Conservation (phyloP, 2,797 vertebrate species). For the Muscicapa comitata region DNA sequence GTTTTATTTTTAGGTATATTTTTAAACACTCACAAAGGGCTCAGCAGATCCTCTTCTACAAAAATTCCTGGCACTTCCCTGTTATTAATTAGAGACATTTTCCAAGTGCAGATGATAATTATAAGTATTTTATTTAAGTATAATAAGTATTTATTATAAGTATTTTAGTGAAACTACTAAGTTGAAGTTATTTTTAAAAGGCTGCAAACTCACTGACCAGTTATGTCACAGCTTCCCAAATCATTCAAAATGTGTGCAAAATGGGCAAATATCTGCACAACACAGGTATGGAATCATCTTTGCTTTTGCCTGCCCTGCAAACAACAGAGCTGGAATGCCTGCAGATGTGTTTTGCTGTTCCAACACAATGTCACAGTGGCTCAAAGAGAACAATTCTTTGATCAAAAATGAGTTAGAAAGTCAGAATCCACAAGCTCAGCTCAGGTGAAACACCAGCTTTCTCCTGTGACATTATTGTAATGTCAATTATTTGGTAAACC, state of each 20-base stretch:
- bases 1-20: neutral
- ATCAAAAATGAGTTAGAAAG: neutral
- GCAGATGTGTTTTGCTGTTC: neutral
- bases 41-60: neutral
- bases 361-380: rapidly evolving
- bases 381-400: neutral
- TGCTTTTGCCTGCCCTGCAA: neutral
- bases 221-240: neutral
- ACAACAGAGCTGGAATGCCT: rapidly evolving
- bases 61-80: neutral
- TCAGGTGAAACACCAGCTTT: neutral
- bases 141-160: no score
- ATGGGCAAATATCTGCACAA: neutral
- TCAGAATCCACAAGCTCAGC: neutral
- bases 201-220: neutral
- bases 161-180: neutral
- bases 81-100: neutral
- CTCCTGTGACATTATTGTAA: neutral
- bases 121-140: no score
- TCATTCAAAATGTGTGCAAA: neutral
- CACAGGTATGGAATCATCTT: neutral
- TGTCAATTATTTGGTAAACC: neutral
- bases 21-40: neutral
- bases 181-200: neutral
- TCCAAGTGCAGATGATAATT: neutral